Evolutionary conservation across 2,797 vertebrate species (phyloP), one percentile per base, ranked within the genome.

Genomic region (Hybognathus amarus): DNA sequence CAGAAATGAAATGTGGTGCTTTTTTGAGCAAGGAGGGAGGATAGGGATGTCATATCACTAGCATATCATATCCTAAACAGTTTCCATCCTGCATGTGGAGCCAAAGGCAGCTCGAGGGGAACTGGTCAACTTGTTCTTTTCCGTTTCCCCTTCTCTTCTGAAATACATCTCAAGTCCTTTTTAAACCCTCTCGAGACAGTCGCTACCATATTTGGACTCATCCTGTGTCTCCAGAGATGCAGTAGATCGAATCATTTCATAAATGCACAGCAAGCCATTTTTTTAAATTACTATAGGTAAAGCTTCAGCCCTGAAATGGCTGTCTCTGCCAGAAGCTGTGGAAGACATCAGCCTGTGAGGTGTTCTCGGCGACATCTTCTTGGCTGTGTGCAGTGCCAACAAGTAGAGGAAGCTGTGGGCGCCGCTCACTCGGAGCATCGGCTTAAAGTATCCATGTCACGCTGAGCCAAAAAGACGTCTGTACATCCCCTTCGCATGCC

Each of bases 351-450:
- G 87, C 86, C 82, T 27, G 87, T 84, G 83, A 40, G 54, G 82
- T 71, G 90, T 90, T 83, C 85, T 78, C 56, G 33, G 86, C 77
- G 88, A 94, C 91, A 88, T 92, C 91, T 92, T 89, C 90, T 85
- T 90, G 88, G 91, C 83, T 82, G 64, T 88, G 75, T 79, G 36
- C 87, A 12, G 88, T 89, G 90, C 92, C 90, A 92, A 90, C 88
- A 89, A 90, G 90, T 54, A 69, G 70, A 90, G 89, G 89, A 91
- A 91, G 77, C 69, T 0, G 36, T 59, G 87, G 91, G 92, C 89
- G 89, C 88, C 85, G 75, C 73, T 87, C 40, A 22, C 88, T 89
- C 52, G 80, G 90, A 90, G 89, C 85, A 70, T 20, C 75, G 75
- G 63, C 54, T 81, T 84, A 87, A 88, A 80, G 80, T 82, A 89